Evolutionary conservation across 2,113 vertebrate species (phyloP).

Genomic region (Falco punctatus): DNA sequence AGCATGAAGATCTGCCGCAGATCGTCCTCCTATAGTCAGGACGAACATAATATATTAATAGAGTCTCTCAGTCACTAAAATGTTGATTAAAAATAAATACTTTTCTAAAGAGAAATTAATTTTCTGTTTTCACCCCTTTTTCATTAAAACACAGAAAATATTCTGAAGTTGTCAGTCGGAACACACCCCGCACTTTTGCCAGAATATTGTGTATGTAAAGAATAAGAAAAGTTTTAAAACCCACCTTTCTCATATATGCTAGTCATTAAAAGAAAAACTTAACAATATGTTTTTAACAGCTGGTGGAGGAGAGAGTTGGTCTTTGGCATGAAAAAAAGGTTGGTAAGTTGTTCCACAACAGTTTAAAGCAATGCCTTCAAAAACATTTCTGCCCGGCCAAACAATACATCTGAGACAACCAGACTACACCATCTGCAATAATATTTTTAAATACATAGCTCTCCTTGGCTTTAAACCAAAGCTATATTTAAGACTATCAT

Average conservation of each 20-base stretch:
- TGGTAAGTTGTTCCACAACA: constrained; percentile 41
- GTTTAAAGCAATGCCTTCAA: constrained; percentile 68
- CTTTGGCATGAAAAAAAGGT: constrained; percentile 55
- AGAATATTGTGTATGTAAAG: neutral
- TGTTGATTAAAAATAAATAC: neutral
- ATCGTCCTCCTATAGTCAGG: constrained; percentile 86
- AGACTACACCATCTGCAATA: constrained; percentile 76
- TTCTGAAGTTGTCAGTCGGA: neutral
- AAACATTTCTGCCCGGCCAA: constrained; percentile 70
- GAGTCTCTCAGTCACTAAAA: neutral
- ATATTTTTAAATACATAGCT: constrained; percentile 74
- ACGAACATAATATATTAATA: constrained; percentile 19
- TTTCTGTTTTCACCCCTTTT: neutral
- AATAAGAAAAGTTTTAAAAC: neutral
- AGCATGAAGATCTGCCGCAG: constrained; percentile 95
- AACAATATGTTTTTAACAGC: neutral
- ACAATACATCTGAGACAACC: constrained; percentile 78
- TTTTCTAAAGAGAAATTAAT: neutral
- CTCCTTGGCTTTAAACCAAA: constrained; percentile 74
- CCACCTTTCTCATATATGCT: neutral
- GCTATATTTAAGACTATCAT: constrained; percentile 78
- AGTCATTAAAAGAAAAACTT: neutral
- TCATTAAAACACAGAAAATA: neutral
- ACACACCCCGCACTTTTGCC: rapidly evolving
- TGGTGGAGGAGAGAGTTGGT: neutral